Conservation (phyloP, 2,888 invertebrate species). For the Acronicta alni region DNA sequence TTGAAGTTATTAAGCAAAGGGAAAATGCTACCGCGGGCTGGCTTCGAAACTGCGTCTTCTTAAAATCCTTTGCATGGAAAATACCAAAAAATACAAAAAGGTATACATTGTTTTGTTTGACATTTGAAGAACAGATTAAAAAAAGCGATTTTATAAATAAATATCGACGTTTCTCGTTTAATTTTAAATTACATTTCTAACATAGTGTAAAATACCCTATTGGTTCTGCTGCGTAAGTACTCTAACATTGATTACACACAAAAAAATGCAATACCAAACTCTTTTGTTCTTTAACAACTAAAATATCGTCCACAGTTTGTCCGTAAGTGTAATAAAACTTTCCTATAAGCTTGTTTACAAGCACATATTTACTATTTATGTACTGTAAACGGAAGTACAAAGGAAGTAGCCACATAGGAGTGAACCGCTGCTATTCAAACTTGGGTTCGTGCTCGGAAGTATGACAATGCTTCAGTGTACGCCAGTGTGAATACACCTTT, state of each 20-base stretch:
- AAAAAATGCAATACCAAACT: constrained; percentile 14
- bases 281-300: constrained; percentile 30
- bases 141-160: no score
- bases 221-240: no score
- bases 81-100: no score
- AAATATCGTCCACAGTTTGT: constrained; percentile 54
- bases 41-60: no score
- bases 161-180: no score
- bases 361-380: constrained; percentile 80
- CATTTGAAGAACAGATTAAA: no score
- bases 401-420: constrained; percentile 77
- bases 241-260: constrained; percentile 4
- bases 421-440: constrained; percentile 73
- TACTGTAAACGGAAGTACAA: constrained; percentile 77
- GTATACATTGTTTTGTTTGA: no score
- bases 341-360: constrained; percentile 77
- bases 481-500: constrained; percentile 82
- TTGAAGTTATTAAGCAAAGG: no score
- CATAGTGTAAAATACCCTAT: no score
- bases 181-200: no score
- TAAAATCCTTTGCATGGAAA: no score
- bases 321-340: constrained; percentile 73
- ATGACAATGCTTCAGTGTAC: constrained; percentile 83
- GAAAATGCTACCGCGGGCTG: no score
- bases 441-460: constrained; percentile 74